Evolutionary conservation across 2,113 vertebrate species (phyloP), one percentile per base, ranked within the genome.

Genomic region (Rutilus rutilus): DNA sequence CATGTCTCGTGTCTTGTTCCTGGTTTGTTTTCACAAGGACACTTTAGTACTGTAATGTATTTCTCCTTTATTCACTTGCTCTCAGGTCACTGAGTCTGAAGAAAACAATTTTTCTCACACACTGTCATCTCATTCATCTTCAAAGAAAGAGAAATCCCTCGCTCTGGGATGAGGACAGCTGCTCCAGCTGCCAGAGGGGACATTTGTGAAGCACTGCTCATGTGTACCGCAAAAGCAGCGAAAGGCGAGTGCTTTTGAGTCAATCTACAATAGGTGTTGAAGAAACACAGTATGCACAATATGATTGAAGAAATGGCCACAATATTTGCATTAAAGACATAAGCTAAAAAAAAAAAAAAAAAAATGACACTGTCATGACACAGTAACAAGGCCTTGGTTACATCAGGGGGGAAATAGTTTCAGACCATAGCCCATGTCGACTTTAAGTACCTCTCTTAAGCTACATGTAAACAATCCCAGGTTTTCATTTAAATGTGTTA

Each of bases 21-120:
- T 57, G 54, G 54, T 57, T 57, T 57, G 54, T 57, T 57, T 21
- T 21, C 2, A 57, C 6, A 21, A 6, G 2, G 54, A 19, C 6
- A 1, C 54, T 23, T 57, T 57, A 23, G 54, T 21, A 77, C 15
- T 30, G 47, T 47, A 77, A 54, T 76, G 54, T 6, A n/a, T 42
- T 71, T 76, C 42, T 45, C 45, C 47, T 82, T 85, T 82, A 87
- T 78, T 86, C 67, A 54, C 45, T 27, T 60, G 52, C 71, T 88
- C 62, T 90, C 71, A 62, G 86, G 86, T 90, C 87, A 88, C 39
- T 82, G 86, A 71, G 73, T 84, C 60, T 83, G 69, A 75, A 86
- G 79, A 88, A 88, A 88, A 80, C 39, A 60, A 52, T 71, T 42
- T 42, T 84, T 77, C 65, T 65, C 54, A 82, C 83, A 82, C 59